phyloP scores from a whole-genome alignment of 2,888 invertebrate species.

The Thelaira solivaga region DNA sequence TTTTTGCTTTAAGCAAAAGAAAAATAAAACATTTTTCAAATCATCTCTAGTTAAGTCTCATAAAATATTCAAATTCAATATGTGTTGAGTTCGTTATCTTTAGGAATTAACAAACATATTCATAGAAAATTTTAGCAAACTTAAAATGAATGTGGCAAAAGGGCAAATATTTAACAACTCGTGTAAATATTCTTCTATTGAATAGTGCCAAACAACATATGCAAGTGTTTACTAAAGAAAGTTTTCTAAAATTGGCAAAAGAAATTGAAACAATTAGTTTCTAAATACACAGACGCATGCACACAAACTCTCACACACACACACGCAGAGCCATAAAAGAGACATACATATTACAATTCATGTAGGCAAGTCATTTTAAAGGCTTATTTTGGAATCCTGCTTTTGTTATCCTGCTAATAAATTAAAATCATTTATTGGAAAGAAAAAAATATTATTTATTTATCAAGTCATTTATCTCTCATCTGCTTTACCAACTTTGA shows the following conservation, averaged over 20 bases:
- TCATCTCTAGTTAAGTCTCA: not conserved
- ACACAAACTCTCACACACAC: not conserved
- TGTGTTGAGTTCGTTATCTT: not conserved
- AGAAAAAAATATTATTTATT: no score
- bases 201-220: no score
- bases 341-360: no score
- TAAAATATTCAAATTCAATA: not conserved
- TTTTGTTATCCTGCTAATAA: no score
- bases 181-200: no score
- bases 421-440: no score
- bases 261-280: conserved; percentile 19
- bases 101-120: not conserved
- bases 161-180: conserved; percentile 20
- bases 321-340: not conserved
- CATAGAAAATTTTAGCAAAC: not conserved
- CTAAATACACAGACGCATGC: not conserved
- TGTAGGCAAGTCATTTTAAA: no score
- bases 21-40: not conserved
- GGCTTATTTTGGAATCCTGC: no score
- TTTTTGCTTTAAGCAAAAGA: no score
- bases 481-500: no score
- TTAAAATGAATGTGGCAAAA: not conserved
- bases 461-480: no score
- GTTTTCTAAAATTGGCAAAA: conserved; percentile 16
- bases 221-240: conserved; percentile 16